Evolutionary conservation across 2,797 vertebrate species (phyloP), one percentile per base, ranked within the genome.

Genomic region (Vireo griseus): DNA sequence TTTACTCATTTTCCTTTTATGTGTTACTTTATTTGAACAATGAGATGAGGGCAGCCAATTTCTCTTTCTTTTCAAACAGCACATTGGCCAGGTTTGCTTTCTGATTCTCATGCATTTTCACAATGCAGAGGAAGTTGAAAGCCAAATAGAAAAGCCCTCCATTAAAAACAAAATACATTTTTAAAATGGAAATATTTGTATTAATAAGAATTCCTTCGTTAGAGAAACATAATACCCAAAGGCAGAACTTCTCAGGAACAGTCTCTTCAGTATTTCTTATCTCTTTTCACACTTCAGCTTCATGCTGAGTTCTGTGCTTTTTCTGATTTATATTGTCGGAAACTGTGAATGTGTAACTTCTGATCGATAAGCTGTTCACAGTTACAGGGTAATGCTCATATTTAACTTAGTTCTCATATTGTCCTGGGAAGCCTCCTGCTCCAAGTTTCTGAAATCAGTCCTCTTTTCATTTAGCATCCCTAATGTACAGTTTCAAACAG

Each of bases 81-180:
- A 10, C 69, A 25, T n/a, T 74, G 66, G 10, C 33, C 72, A 85
- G 54, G 29, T 86, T 91, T 80, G 42, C 44, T 54, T 65, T 69
- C 75, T 75, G 51, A 58, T 97, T 96, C 92, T 88, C 85, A 88
- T 37, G 79, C 82, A 13, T 83, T 96, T 91, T 85, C 85, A 92
- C 69, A 94, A 78, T 94, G 67, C 62, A 90, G 73, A 91, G 92
- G 87, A 96, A 97, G 31, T 69, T 66, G 78, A 89, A 93, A 92
- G n/a, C 47, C 85, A 94, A 95, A 96, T 48, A 95, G 71, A 88
- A 94, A 87, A 71, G 1, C 16, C 29, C 25, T 47, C 16, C 9
- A 29, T 88, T 90, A 52, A 81, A 93, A 93, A 50, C 15, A 86
- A 80, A 86, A 55, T 45, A 17, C 2, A 10, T 61, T 74, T 74